phyloP scores from a whole-genome alignment of 1,140 invertebrate genomes.

The Venustaconcha ellipsiformis region DNA sequence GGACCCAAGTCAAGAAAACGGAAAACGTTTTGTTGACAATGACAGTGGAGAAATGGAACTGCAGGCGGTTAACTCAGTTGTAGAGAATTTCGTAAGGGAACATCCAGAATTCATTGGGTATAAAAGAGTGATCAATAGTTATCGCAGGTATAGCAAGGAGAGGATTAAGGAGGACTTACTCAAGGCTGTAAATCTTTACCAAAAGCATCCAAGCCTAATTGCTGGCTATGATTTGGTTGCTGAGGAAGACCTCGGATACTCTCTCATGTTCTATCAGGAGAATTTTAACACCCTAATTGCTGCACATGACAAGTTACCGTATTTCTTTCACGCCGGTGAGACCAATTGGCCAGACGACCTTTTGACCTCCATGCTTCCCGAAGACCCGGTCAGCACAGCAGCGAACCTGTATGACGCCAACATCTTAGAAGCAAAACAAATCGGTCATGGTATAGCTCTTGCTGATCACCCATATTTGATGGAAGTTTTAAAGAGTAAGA shows the following conservation, averaged over 20 bases:
- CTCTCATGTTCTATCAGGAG: constrained; percentile 40
- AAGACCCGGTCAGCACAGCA: constrained; percentile 39
- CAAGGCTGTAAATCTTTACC: constrained; percentile 16
- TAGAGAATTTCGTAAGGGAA: constrained; percentile 12
- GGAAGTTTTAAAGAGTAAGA: constrained; percentile 23
- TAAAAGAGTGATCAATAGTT: constrained; percentile 30
- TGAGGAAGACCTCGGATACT: constrained; percentile 54
- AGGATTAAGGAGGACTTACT: constrained; percentile 9
- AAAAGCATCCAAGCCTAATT: constrained; percentile 45
- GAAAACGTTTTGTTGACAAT: constrained; percentile 37
- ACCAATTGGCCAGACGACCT: constrained; percentile 53
- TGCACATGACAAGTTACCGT: constrained; percentile 29
- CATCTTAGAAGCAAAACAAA: constrained; percentile 35
- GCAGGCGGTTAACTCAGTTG: constrained; percentile 8
- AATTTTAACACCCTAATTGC: constrained; percentile 27
- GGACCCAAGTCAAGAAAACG: not conserved
- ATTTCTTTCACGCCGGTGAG: constrained; percentile 46
- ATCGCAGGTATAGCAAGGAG: not conserved
- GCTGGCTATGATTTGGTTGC: constrained; percentile 50
- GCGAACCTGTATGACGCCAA: constrained; percentile 48
- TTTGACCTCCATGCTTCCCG: constrained; percentile 28
- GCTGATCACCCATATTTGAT: no score
- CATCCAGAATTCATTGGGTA: constrained; percentile 45
- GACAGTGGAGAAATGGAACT: constrained; percentile 33
- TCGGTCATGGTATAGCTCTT: no score